Percentiles rank a stretch among this genome's conserved stretches.
Evolutionary conservation across 2,888 invertebrate species (phyloP).

Genomic region (Drosophila eohydei): DNA sequence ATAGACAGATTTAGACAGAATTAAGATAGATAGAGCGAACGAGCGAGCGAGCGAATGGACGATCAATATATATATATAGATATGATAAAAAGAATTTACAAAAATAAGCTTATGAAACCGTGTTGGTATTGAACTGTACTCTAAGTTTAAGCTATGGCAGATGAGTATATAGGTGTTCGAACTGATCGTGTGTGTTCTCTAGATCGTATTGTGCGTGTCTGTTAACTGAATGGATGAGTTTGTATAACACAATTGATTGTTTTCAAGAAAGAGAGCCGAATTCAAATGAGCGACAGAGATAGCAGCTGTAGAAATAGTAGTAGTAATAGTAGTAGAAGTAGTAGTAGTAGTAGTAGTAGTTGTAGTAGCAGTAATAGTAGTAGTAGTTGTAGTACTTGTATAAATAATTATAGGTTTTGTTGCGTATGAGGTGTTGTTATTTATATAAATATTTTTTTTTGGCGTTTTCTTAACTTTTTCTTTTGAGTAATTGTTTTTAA

Average conservation of each 20-base stretch:
- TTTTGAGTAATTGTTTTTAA: constrained; percentile 44
- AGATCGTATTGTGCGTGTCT: neutral
- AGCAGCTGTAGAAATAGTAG: constrained; percentile 56
- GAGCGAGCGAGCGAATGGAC: constrained; percentile 45
- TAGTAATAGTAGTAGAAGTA: constrained; percentile 46
- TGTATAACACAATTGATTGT: constrained; percentile 46
- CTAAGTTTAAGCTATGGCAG: neutral
- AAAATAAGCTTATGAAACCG: constrained; percentile 29
- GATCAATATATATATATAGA: constrained; percentile 17
- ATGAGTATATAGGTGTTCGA: constrained; percentile 12
- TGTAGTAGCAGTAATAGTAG: constrained; percentile 39
- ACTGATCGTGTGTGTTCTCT: constrained; percentile 16
- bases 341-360: constrained; percentile 43
- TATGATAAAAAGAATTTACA: constrained; percentile 16
- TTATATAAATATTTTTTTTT: constrained; percentile 44
- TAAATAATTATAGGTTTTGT: constrained; percentile 47
- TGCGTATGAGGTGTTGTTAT: constrained; percentile 61
- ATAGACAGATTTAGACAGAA: constrained; percentile 34
- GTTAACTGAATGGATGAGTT: constrained; percentile 36
- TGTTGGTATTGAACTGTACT: constrained; percentile 11
- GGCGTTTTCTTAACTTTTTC: constrained; percentile 66
- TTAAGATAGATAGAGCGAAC: constrained; percentile 17
- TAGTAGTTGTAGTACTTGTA: constrained; percentile 49
- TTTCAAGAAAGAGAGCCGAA: constrained; percentile 55
- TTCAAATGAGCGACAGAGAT: constrained; percentile 72